Percentiles rank a stretch among this genome's conserved stretches.
Conservation (phyloP, 2,888 invertebrate species). For the Euzophera pinguis region DNA sequence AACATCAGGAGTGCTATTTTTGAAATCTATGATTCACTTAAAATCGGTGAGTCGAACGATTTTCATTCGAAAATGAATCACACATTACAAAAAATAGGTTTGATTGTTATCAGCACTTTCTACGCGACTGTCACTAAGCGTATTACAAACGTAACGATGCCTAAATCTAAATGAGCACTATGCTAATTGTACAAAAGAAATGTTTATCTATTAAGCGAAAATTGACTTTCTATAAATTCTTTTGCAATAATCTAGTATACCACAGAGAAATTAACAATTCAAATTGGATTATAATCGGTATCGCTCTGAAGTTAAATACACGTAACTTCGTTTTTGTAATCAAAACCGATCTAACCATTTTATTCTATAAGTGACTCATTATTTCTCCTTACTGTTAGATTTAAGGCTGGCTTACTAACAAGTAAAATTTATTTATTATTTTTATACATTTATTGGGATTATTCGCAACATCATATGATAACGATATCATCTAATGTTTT, state of each 20-base stretch:
- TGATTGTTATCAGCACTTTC: neutral
- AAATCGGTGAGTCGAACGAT: too few relatives aligned
- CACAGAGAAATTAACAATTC: neutral
- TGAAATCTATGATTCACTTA: too few relatives aligned
- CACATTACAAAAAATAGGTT: too few relatives aligned
- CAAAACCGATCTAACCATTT: neutral
- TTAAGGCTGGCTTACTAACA: neutral
- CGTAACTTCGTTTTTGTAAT: conserved; percentile 7
- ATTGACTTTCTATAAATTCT: conserved; percentile 34
- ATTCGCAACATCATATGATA: neutral
- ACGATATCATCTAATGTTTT: neutral
- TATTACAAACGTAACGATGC: conserved; percentile 21
- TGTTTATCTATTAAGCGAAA: conserved; percentile 32
- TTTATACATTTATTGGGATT: neutral
- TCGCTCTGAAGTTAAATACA: conserved; percentile 3
- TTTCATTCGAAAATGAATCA: too few relatives aligned
- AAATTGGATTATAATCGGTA: neutral
- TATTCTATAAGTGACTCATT: neutral
- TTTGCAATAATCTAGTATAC: conserved; percentile 18
- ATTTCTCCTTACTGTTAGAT: neutral
- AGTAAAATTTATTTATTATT: neutral
- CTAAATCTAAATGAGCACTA: conserved; percentile 27
- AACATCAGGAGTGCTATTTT: too few relatives aligned
- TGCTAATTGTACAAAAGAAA: conserved; percentile 30
- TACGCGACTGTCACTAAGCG: conserved; percentile 15